phyloP scores from a whole-genome alignment of 2,113 vertebrate genomes.

The Chaetodon trifascialis region DNA sequence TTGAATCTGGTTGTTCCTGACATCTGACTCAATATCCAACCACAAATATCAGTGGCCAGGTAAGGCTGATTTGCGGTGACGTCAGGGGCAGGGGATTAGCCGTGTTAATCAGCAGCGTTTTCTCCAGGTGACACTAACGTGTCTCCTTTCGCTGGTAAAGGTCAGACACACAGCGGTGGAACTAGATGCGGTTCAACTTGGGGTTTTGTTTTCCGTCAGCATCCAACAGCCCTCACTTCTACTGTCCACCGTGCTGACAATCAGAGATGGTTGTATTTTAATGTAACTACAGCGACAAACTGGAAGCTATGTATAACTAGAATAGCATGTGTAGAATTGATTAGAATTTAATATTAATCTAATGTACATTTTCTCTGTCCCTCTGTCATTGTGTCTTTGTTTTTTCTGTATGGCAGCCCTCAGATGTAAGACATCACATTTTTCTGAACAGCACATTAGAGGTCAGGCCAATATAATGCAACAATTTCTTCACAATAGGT shows the following conservation, averaged over 20 bases:
- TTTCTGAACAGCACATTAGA: background rate
- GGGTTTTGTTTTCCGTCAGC: conserved; percentile 63
- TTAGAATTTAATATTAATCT: conserved; percentile 5
- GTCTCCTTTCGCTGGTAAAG: conserved; percentile 75
- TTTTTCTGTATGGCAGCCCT: background rate
- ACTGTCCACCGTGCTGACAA: background rate
- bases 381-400: background rate
- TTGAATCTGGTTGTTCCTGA: conserved; percentile 54
- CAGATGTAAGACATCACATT: background rate
- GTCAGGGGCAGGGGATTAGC: conserved; percentile 49
- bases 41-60: conserved; percentile 74
- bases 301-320: background rate
- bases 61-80: conserved; percentile 72
- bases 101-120: conserved; percentile 67
- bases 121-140: conserved; percentile 71
- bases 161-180: conserved; percentile 70
- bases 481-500: background rate
- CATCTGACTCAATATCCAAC: conserved; percentile 43
- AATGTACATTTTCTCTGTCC: background rate
- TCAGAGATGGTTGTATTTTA: background rate
- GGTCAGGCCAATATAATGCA: conserved; percentile 5
- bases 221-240: conserved; percentile 2
- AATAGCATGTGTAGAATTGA: background rate
- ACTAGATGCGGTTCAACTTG: conserved; percentile 70
- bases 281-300: background rate